A percentile compares a stretch with the other conserved stretches of the same genome.
Evolutionary conservation across 2,113 vertebrate genomes (phyloP).

Genomic region (Aleadryas rufinucha): DNA sequence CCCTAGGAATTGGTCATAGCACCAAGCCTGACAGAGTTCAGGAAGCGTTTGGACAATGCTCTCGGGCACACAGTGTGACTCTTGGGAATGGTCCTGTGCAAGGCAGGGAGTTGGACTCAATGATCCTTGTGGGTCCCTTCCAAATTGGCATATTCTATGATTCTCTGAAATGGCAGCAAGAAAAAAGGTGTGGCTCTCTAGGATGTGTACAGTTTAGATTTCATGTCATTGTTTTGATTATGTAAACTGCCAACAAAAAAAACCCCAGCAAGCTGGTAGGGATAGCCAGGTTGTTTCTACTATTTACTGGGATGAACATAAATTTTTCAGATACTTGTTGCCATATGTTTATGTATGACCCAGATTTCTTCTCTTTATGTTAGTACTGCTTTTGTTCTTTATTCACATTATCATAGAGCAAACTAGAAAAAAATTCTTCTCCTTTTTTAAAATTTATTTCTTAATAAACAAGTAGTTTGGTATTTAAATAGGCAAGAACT

Average conservation of each 20-base stretch:
- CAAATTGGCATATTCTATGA: neutral
- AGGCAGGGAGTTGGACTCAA: neutral
- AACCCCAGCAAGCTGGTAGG: neutral
- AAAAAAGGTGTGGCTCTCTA: neutral
- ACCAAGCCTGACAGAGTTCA: neutral
- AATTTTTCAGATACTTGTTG: neutral
- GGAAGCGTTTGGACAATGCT: rapidly evolving
- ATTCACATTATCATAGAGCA: neutral
- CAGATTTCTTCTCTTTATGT: neutral
- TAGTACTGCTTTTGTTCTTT: neutral
- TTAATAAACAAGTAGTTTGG: neutral
- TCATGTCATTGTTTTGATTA: neutral
- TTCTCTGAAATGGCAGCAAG: neutral
- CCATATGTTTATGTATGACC: neutral
- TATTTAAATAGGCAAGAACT: neutral
- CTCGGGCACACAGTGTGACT: rapidly evolving
- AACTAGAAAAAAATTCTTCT: neutral
- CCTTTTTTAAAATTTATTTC: neutral
- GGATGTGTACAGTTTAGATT: neutral
- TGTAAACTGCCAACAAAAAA: neutral
- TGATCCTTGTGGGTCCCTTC: neutral
- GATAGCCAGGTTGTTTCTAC: neutral
- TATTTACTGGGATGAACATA: neutral
- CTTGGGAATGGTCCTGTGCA: neutral
- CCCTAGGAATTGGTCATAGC: too few relatives aligned